Evolutionary conservation across 1,140 invertebrate genomes (phyloP).

Genomic region (Orussus abietinus): DNA sequence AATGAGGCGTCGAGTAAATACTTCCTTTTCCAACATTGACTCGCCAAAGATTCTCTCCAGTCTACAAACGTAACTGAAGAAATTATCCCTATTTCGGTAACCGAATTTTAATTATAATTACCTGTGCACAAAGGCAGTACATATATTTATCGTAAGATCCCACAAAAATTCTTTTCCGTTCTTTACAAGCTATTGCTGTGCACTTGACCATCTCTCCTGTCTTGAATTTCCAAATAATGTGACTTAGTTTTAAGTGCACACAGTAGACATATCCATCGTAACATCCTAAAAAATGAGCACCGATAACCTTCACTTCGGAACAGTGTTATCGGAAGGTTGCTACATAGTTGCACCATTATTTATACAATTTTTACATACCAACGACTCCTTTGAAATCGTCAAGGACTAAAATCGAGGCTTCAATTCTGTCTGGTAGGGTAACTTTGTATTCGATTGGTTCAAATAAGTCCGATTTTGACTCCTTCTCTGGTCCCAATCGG

Average conservation of each 20-base stretch:
- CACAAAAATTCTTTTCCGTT: conserved; percentile 54
- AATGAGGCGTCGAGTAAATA: conserved; percentile 60
- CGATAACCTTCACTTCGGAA: too few species aligned
- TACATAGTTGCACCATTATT: too few species aligned
- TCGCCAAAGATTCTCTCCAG: too few species aligned
- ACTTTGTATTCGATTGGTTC: conserved; percentile 46
- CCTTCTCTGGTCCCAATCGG: conserved; percentile 46
- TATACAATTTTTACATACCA: too few species aligned
- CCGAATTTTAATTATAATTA: too few species aligned
- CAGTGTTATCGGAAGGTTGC: too few species aligned
- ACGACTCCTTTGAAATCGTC: conserved; percentile 40
- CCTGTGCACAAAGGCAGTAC: conserved; percentile 59
- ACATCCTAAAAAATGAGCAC: conserved; percentile 60
- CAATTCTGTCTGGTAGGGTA: conserved; percentile 58
- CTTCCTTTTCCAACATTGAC: conserved; percentile 49
- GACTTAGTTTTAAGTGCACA: conserved; percentile 54
- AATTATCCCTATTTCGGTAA: too few species aligned
- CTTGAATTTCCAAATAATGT: conserved; percentile 60
- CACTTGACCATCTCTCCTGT: conserved; percentile 65
- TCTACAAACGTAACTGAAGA: too few species aligned
- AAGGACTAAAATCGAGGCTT: conserved; percentile 52
- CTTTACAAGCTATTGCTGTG: conserved; percentile 53
- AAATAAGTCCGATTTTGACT: conserved; percentile 14
- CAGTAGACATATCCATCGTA: conserved; percentile 66
- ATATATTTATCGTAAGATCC: conserved; percentile 68